These are phyloP conservation scores for Macrosiphum euphorbiae DNA, from an alignment of 2,888 invertebrate species.

Conservation along the genomic window DNA sequence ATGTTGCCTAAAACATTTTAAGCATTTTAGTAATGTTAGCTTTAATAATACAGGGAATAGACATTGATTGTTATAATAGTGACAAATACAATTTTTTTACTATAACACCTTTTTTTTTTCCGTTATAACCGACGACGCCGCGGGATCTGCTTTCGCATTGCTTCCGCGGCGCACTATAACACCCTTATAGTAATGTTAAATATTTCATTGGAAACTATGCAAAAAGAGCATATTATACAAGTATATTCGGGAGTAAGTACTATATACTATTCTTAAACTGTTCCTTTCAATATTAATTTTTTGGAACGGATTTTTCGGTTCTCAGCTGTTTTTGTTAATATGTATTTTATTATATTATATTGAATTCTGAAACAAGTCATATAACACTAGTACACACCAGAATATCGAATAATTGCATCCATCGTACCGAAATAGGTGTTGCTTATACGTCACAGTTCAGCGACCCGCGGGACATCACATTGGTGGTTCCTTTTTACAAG, in stretches of 20 bases:
- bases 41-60: neutral
- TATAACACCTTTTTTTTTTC: too few species aligned
- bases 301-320: neutral
- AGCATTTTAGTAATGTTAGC: neutral
- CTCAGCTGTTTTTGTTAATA: neutral
- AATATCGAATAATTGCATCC: neutral
- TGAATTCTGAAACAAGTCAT: neutral
- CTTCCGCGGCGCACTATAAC: too few species aligned
- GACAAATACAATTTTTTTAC: neutral
- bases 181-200: neutral
- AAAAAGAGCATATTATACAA: neutral
- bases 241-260: neutral
- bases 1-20: neutral
- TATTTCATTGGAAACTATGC: neutral
- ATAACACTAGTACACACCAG: neutral
- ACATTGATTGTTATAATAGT: neutral
- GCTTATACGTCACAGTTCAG: neutral
- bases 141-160: too few species aligned
- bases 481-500: neutral
- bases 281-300: neutral
- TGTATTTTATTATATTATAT: neutral
- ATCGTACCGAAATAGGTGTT: neutral
- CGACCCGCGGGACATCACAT: neutral
- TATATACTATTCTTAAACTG: neutral
- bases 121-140: too few species aligned